phyloP scores from a whole-genome alignment of 2,888 invertebrate species.

The Papilio elwesi region DNA sequence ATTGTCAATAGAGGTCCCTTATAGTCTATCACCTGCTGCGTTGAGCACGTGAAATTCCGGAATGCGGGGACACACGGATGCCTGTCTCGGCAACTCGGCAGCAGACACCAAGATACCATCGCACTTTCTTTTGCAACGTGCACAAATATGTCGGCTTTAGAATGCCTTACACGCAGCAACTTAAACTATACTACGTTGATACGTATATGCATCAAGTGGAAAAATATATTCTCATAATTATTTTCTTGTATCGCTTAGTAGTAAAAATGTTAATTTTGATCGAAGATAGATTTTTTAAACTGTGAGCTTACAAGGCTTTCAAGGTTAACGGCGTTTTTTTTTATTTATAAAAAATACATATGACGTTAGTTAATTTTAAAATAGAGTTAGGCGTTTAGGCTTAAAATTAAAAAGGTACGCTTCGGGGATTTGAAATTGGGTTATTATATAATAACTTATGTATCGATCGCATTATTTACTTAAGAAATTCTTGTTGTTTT shows the following conservation, averaged over 20 bases:
- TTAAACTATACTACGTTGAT: neutral
- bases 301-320: too few species aligned
- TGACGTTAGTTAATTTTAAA: too few species aligned
- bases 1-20: too few species aligned
- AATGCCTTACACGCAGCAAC: neutral
- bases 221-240: too few species aligned
- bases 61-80: conserved; percentile 25
- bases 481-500: neutral
- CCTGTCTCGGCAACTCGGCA: neutral
- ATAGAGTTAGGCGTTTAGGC: too few species aligned
- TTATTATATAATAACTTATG: too few species aligned
- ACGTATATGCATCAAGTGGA: neutral
- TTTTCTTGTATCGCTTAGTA: neutral
- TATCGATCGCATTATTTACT: neutral
- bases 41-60: conserved; percentile 8
- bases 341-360: too few species aligned
- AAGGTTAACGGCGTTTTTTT: too few species aligned
- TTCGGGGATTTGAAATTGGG: too few species aligned
- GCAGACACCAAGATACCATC: conserved; percentile 17
- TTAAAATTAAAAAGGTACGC: too few species aligned
- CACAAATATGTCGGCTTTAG: conserved; percentile 1
- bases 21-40: neutral
- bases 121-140: conserved; percentile 19
- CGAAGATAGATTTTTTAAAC: too few species aligned
- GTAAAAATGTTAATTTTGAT: neutral